Base-by-base conservation (phyloP, 2,113 vertebrate species). In the Notiomystis cincta region DNA sequence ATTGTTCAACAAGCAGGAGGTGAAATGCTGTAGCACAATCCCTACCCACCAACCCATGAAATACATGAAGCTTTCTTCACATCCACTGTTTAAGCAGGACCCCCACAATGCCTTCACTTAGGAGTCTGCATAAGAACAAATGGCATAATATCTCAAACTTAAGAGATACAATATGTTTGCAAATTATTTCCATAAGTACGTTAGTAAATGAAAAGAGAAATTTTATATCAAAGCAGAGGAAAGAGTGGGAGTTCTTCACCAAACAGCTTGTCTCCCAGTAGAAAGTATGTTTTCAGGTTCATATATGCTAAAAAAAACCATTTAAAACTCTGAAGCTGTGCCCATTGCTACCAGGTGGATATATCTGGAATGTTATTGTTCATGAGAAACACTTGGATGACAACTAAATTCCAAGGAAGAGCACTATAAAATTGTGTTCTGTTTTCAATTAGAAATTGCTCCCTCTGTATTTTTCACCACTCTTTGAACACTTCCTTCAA, bases 161-260 rank as follows among this genome's bases (percentile, higher is more conserved):
- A 93, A 96, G 86, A 90, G 90, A 84, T 87, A 91, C 92, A 97
- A 91, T 92, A 95, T 95, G 95, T 79, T 92, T 50, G 40, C 85
- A 97, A 95, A 96, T 96, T 87, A 95, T 94, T 97, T 94, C 96
- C 93, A 95, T 87, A 95, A 96, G 95, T 38, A 44, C 23, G 76
- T 50, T 45, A 76, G 64, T 58, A 96, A 92, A 96, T 77, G 60
- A 7, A 56, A 76, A 76, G 51, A 62, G 60, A 70, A 79, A 37
- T 12, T 35, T 87, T 70, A 92, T 90, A 93, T 94, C 92, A 96
- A 95, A 97, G 85, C 71, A 89, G 67, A 94, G 85, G 93, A 97
- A 96, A 88, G 93, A 90, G 92, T 60, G 76, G 96, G 95, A 94
- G 90, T 92, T 94, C 82, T 92, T 87, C 76, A 78, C 38, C 71